Evolutionary conservation across 2,888 invertebrate genomes (phyloP).

Genomic region (Temnothorax ravouxi): DNA sequence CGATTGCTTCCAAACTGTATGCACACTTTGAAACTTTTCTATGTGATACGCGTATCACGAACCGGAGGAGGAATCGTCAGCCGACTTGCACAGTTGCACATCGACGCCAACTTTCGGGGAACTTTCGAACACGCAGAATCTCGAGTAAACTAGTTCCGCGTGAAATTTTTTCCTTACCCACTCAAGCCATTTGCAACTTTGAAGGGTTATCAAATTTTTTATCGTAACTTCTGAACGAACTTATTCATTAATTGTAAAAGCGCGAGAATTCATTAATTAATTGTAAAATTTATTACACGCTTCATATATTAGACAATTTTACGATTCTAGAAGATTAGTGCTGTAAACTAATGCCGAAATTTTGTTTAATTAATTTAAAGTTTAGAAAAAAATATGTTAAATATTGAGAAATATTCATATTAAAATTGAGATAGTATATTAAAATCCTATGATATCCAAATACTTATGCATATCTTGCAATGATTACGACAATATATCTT

Average conservation of each 20-base stretch:
- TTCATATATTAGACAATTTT: neutral
- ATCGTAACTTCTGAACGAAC: neutral
- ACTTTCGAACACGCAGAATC: conserved; percentile 35
- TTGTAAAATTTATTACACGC: conserved; percentile 2
- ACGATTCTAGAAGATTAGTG: neutral
- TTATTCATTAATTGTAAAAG: neutral
- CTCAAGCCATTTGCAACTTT: conserved; percentile 10
- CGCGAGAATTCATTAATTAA: neutral
- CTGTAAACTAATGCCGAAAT: neutral
- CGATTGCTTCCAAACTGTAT: conserved; percentile 54
- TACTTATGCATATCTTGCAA: neutral
- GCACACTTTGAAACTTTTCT: conserved; percentile 45
- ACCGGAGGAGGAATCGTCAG: conserved; percentile 37
- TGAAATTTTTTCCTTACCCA: conserved; percentile 32
- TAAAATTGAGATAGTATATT: conserved; percentile 37
- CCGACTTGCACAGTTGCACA: conserved; percentile 21
- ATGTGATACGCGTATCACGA: conserved; percentile 47
- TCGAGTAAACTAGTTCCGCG: conserved; percentile 26
- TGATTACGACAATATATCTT: no score
- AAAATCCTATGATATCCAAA: conserved; percentile 42
- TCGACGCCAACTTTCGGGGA: conserved; percentile 33
- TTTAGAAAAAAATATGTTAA: conserved; percentile 20
- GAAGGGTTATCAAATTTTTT: conserved; percentile 27
- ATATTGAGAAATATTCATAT: conserved; percentile 39
- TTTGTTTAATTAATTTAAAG: conserved; percentile 27